phyloP scores from a whole-genome alignment of 2,113 vertebrate genomes.

The Dicrurus megarhynchus region DNA sequence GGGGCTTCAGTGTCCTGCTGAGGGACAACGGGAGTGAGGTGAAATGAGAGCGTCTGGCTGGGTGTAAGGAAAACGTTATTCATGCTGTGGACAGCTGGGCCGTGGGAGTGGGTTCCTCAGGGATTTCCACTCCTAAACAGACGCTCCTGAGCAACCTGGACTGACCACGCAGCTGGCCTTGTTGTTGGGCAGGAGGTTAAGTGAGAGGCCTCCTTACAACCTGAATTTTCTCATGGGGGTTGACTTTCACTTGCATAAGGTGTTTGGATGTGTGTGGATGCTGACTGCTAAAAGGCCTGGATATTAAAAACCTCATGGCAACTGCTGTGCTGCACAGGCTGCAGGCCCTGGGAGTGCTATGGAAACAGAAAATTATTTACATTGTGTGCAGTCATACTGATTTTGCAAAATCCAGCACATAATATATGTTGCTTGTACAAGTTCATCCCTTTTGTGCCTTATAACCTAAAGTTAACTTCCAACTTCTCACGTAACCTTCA shows the following conservation, averaged over 20 bases:
- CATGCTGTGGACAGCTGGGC: neutral
- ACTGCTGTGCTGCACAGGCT: neutral
- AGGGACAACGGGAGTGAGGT: rapidly evolving
- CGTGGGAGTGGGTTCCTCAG: neutral
- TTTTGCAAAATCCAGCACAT: neutral
- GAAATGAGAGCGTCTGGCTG: neutral
- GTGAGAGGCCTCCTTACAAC: neutral
- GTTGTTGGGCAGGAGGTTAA: neutral
- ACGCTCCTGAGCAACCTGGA: neutral
- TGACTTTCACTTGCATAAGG: neutral
- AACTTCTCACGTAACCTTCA: neutral
- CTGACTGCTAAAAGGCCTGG: neutral
- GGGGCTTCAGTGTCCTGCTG: neutral
- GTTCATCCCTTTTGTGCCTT: neutral
- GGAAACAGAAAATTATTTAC: neutral
- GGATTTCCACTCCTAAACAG: neutral
- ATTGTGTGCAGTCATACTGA: neutral
- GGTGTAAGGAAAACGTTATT: neutral
- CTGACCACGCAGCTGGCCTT: neutral
- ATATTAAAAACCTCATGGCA: neutral
- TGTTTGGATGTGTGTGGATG: neutral
- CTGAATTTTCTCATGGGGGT: neutral
- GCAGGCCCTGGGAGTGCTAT: neutral
- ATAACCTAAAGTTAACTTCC: neutral
- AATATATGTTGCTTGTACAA: neutral